A percentile compares a stretch with the other conserved stretches of the same genome.
Evolutionary conservation across 1,140 invertebrate genomes (phyloP).

Genomic region (Drosophila novamexicana): DNA sequence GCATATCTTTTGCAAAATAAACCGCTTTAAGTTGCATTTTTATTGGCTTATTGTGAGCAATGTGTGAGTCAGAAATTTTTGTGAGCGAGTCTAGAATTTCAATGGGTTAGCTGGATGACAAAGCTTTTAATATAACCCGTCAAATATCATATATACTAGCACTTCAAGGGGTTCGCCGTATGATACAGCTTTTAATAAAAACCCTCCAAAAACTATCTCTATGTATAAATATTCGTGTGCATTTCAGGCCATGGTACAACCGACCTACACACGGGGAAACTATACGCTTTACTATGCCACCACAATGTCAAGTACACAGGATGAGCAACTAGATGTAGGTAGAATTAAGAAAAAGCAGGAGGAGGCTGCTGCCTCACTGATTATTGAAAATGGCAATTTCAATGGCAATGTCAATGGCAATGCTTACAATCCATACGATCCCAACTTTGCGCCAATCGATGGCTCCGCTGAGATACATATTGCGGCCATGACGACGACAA

Average conservation of each 20-base stretch:
- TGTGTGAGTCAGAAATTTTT: slow-evolving; percentile 57
- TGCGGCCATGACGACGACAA: slow-evolving; percentile 46
- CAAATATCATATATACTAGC: slow-evolving; percentile 54
- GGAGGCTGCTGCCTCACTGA: slow-evolving; percentile 13
- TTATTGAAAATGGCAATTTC: slow-evolving; percentile 7
- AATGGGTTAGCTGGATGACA: slow-evolving; percentile 44
- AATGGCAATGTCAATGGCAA: slow-evolving; percentile 7
- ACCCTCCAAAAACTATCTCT: slow-evolving; percentile 45
- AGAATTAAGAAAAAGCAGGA: slow-evolving; percentile 65
- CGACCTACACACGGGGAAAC: slow-evolving; percentile 82
- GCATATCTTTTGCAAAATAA: slow-evolving; percentile 72
- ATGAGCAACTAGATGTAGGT: slow-evolving; percentile 71
- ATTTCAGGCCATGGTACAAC: slow-evolving; percentile 68
- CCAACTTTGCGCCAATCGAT: slow-evolving; percentile 67
- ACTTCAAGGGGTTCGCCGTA: slow-evolving; percentile 54
- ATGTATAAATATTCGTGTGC: slow-evolving; percentile 6
- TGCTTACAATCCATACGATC: slow-evolving; percentile 77
- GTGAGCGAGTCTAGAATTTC: slow-evolving; percentile 55
- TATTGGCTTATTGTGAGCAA: slow-evolving; percentile 72
- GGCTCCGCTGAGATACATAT: slow-evolving; percentile 62
- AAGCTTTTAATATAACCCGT: slow-evolving; percentile 35
- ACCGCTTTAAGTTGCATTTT: slow-evolving; percentile 78
- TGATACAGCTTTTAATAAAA: slow-evolving; percentile 36
- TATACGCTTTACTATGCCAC: slow-evolving; percentile 82
- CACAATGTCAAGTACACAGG: slow-evolving; percentile 75